Evolutionary conservation across 2,113 vertebrate genomes (phyloP), one percentile per base, ranked within the genome.

Genomic region (Calonectris borealis): DNA sequence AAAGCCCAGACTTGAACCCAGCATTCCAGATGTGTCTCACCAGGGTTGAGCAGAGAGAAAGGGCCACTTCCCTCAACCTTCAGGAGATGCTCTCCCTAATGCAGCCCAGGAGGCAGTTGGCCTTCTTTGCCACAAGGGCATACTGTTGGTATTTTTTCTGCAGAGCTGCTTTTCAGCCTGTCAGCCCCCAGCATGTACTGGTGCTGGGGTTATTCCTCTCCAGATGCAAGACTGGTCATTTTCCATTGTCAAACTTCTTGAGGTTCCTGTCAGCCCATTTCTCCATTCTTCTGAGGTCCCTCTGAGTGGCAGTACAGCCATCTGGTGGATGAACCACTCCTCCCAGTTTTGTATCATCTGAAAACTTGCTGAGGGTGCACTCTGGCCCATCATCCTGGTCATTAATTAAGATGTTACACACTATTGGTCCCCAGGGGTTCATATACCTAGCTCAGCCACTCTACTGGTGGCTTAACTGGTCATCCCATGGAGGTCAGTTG

Each of bases 71-170:
- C 36, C 51, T 58, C 61, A 75, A 3, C 6, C 10, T 58, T 66
- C 16, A 52, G 16, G 5, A 0, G 2, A 16, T 24, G 20, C 1
- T 77, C 10, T 42, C 66, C 24, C 27, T 20, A 57, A n/a, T 0
- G 1, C 10, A 66, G 24, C 6, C 25, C 32, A 42, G 6, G 44
- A 88, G 8, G 9, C 22, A 38, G 10, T 6, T 55, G n/a, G 3
- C 12, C 14, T 16, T 36, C 62, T 68, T 65, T 68, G 19, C 32
- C 72, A 51, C 12, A 36, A 52, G 10, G 31, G 5, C 20, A 64
- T 6, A 25, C 1, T 51, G 13, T 8, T 42, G 36, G 0, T 0
- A 22, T 65, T 54, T 27, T 55, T 60, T 21, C 49, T 51, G 44
- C 31, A 65, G 36, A 48, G 12, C 7, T 62, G 4, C 16, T 65